Evolutionary conservation across 2,113 vertebrate genomes (phyloP), one percentile per base, ranked within the genome.

Genomic region (Tringa solitaria): DNA sequence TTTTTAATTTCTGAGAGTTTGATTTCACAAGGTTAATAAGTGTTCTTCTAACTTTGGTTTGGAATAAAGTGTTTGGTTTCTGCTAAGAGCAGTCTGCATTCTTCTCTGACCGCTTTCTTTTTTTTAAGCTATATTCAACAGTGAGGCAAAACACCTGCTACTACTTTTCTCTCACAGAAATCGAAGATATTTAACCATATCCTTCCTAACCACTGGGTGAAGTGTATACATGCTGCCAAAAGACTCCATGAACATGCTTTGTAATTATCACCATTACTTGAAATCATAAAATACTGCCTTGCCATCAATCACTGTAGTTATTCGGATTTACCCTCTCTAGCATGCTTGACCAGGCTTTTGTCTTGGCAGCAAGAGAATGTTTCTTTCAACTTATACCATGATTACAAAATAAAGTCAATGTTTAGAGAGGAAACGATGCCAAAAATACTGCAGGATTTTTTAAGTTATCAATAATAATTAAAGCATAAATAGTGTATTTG

Each of bases 31-130:
- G 43, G 14, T 57, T 86, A 60, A 2, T 59, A 90, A 67, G 14
- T 32, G 19, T 37, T 93, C 45, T 48, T 83, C 57, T 87, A 82
- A 65, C 57, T 80, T 54, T 17, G 15, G 33, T 91, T 73, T 92
- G 69, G 76, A 97, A 88, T 50, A 60, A 68, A 93, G 73, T 89
- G 77, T 93, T 97, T 94, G 59, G 30, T 93, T 98, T 95, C 92
- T 89, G 59, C 92, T 96, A 96, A 96, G 57, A 87, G 48, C 75
- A 86, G 86, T 41, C 93, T 95, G 53, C 22, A 16, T 84, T 41
- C 4, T 54, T 87, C 64, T 77, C 69, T 23, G 10, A 96, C 54
- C 14, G 5, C 28, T 18, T 41, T 87, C 61, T 65, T 18, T 86
- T 27, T 33, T 30, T 48, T n/a, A 1, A 83, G 41, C 51, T 82